These are phyloP conservation scores for Drosophila tsacasi DNA, from an alignment of 1,140 invertebrate species.

Conservation along the genomic window DNA sequence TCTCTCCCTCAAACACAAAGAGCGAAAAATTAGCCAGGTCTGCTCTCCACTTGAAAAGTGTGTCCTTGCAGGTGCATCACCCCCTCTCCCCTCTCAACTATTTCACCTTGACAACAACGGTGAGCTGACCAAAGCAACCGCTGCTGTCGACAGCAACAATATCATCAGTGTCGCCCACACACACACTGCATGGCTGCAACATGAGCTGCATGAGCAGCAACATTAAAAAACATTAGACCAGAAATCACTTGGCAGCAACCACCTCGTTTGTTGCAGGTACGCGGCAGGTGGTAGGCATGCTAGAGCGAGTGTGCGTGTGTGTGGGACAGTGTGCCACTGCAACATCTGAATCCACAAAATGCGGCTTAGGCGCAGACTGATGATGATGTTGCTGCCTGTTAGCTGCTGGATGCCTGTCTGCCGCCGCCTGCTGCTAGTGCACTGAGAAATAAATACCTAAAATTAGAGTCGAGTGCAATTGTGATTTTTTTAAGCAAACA, in stretches of 20 bases:
- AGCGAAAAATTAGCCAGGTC: slow-evolving; percentile 71
- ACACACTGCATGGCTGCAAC: slow-evolving; percentile 47
- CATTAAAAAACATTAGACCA: slow-evolving; percentile 83
- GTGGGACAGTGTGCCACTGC: slow-evolving; percentile 26
- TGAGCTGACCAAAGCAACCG: slow-evolving; percentile 77
- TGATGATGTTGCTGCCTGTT: slow-evolving; percentile 68
- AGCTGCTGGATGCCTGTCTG: slow-evolving; percentile 30
- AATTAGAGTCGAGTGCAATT: neutral
- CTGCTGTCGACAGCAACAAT: slow-evolving; percentile 83
- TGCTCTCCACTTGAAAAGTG: slow-evolving; percentile 31
- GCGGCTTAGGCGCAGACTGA: slow-evolving; percentile 76
- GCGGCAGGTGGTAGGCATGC: slow-evolving; percentile 6
- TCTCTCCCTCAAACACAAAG: slow-evolving; percentile 33
- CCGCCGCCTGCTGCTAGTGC: slow-evolving; percentile 2
- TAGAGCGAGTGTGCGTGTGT: neutral
- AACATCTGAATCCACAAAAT: slow-evolving; percentile 79
- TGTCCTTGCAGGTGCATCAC: slow-evolving; percentile 44
- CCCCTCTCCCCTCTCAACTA: slow-evolving; percentile 14
- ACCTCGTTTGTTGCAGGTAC: slow-evolving; percentile 73
- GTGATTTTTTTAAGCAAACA: neutral
- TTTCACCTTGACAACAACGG: slow-evolving; percentile 71
- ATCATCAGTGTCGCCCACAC: slow-evolving; percentile 68
- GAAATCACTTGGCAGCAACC: slow-evolving; percentile 81
- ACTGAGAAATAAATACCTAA: slow-evolving; percentile 2
- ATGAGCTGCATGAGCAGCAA: slow-evolving; percentile 80